Evolutionary conservation across 2,888 invertebrate genomes (phyloP).

Genomic region (Emesis russula): DNA sequence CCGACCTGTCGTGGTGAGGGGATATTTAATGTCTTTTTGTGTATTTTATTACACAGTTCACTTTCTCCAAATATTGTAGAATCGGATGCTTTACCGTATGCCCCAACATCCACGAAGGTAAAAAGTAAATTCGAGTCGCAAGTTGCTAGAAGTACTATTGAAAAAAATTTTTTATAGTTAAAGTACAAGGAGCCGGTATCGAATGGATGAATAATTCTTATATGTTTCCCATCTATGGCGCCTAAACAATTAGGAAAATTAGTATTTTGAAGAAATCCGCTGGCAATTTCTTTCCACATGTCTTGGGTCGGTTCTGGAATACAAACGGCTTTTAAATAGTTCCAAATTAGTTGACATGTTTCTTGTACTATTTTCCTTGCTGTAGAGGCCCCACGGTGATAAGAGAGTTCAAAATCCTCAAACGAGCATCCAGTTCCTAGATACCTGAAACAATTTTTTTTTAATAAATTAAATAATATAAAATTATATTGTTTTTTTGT

Average conservation of each 20-base stretch:
- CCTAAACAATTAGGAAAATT: constrained; percentile 81
- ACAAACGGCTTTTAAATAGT: constrained; percentile 78
- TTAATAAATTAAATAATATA: constrained; percentile 67
- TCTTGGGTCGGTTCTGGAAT: constrained; percentile 82
- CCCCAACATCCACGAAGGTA: constrained; percentile 83
- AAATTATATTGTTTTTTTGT: constrained; percentile 71
- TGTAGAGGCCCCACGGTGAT: constrained; percentile 74
- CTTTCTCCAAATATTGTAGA: constrained; percentile 81
- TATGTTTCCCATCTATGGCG: constrained; percentile 70
- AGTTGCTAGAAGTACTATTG: constrained; percentile 78
- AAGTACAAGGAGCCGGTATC: constrained; percentile 80
- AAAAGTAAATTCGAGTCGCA: constrained; percentile 85
- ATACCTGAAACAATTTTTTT: constrained; percentile 84
- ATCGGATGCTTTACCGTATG: constrained; percentile 81
- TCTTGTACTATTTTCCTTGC: constrained; percentile 83
- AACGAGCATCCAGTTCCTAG: constrained; percentile 85
- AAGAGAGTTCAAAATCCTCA: constrained; percentile 82
- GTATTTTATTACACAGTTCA: constrained; percentile 80
- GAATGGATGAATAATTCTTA: constrained; percentile 77
- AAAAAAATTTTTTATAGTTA: constrained; percentile 76
- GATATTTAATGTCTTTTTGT: constrained; percentile 74
- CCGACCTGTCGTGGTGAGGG: constrained; percentile 74
- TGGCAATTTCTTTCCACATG: constrained; percentile 82
- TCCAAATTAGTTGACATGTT: constrained; percentile 85
- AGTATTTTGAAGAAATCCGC: constrained; percentile 78